Percentiles rank a stretch among this genome's conserved stretches.
These are phyloP conservation scores for Epinephelus moara DNA, from an alignment of 2,113 vertebrate species.

Conservation along the genomic window DNA sequence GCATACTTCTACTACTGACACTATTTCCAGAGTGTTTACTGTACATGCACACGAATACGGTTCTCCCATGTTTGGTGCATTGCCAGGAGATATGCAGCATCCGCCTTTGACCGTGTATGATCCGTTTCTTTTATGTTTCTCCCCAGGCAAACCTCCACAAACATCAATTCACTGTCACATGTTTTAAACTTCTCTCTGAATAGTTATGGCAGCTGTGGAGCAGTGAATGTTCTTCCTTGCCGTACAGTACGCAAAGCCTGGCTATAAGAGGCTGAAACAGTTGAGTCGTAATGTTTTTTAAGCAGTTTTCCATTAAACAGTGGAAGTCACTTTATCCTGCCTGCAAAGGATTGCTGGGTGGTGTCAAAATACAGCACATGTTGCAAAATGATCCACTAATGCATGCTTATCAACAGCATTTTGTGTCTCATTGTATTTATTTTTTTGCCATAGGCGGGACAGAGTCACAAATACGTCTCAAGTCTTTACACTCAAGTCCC, in stretches of 20 bases:
- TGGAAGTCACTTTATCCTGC: background rate
- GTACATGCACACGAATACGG: background rate
- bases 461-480: no score
- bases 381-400: no score
- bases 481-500: no score
- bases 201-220: background rate
- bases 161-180: conserved; percentile 16
- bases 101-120: conserved; percentile 7
- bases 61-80: conserved; percentile 1
- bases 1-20: background rate
- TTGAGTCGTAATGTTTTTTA: no score
- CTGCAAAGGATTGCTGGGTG: background rate
- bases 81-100: conserved; percentile 12
- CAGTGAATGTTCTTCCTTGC: background rate
- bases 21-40: background rate
- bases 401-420: background rate
- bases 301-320: no score
- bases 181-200: background rate
- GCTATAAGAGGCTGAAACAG: background rate
- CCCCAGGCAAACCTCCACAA: conserved; percentile 15
- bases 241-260: background rate
- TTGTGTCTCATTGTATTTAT: no score
- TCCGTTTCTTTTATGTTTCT: conserved; percentile 23
- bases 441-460: no score
- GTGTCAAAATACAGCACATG: background rate